Base-by-base conservation (phyloP, 2,113 vertebrate genomes). In the Noctilio leporinus region DNA sequence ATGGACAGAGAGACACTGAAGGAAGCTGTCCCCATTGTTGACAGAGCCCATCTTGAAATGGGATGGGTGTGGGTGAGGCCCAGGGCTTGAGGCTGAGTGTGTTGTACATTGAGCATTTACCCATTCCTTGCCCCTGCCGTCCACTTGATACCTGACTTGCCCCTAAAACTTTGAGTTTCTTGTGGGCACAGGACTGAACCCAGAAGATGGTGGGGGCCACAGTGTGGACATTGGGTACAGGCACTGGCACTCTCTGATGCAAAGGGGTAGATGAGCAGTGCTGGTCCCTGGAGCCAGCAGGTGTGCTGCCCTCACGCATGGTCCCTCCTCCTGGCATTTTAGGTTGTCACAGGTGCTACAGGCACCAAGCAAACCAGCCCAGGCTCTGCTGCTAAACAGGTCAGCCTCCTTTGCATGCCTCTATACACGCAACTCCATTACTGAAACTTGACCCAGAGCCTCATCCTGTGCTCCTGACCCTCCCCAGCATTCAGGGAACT, bases 351-450 rank as follows among this genome's bases (percentile, higher is more conserved):
- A 70, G 28, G 14, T 80, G 47, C 55, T 93, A 2, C 90, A 85
- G 43, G 55, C 73, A 88, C 55, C 85, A 17, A 95, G 40, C 24
- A 96, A 95, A 82, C 67, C 88, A 88, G 85, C 85, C 53, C 91
- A 89, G 62, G 81, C 81, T 73, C 55, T 96, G 77, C 38, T 90
- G 85, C 67, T 82, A 33, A 96, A 92, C 90, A 95, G 88, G 97
- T 96, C 73, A 82, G 87, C 64, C 40, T 92, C 20, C 6, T 87
- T 47, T 80, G 49, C 19, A 16, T 30, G 35, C 43, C 17, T 65
- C 64, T 57, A 5, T 70, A 45, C 59, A 65, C 64, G 10, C n/a
- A 17, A 87, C 35, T 10, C 59, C 7, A 33, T 33, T 19, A 43
- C 49, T 45, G 67, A 82, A 91, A 93, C 45, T 78, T 17, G 11